phyloP scores from a whole-genome alignment of 2,797 vertebrate genomes.

The Gastrophryne carolinensis region DNA sequence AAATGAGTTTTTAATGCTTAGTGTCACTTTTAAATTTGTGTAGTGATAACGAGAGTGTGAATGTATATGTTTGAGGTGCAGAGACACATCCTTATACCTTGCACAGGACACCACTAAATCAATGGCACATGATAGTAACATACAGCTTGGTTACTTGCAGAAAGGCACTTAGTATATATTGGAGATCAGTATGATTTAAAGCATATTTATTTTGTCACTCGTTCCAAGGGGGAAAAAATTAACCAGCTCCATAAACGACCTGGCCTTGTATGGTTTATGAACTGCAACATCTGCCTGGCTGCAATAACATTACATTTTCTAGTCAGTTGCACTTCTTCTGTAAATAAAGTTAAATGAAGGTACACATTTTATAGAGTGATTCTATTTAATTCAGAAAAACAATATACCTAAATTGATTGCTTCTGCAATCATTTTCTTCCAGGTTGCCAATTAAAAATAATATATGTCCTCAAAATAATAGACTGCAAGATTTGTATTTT shows the following conservation, averaged over 20 bases:
- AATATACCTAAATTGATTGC: neutral
- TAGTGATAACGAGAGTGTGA: too few species aligned
- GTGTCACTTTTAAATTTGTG: too few species aligned
- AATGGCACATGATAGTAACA: too few species aligned
- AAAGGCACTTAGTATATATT: neutral
- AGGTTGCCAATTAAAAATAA: slow-evolving; percentile 24
- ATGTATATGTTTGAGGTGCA: too few species aligned
- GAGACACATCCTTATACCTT: too few species aligned
- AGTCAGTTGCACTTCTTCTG: slow-evolving; percentile 1
- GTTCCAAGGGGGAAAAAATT: neutral
- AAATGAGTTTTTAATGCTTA: too few species aligned
- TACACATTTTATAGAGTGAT: slow-evolving; percentile 6
- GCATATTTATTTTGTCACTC: slow-evolving; percentile 7
- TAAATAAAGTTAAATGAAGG: slow-evolving; percentile 19
- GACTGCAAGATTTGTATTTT: neutral
- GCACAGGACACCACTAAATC: too few species aligned
- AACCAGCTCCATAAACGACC: neutral
- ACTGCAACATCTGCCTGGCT: slow-evolving; percentile 6
- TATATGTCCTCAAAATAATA: neutral
- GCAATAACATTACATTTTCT: neutral
- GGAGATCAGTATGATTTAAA: neutral
- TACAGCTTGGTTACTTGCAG: neutral
- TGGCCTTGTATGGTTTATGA: slow-evolving; percentile 21
- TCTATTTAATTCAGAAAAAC: neutral
- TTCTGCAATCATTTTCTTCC: neutral